These are phyloP conservation scores for Pantherophis guttatus DNA, from an alignment of 2,113 vertebrate species.

Conservation along the genomic window DNA sequence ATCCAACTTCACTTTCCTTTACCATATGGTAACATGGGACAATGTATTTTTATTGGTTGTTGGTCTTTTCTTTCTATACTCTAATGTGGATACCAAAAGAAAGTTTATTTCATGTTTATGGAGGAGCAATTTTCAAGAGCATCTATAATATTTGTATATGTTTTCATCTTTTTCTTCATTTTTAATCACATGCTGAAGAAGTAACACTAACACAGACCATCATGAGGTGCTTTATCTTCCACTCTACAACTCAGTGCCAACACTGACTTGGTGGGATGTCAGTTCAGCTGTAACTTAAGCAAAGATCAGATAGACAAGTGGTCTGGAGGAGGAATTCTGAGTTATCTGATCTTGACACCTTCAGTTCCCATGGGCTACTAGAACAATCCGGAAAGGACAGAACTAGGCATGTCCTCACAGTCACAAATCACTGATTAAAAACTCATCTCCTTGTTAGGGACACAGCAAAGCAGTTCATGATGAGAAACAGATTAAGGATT, in stretches of 20 bases:
- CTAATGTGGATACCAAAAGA: neutral
- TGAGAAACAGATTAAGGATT: conserved; percentile 33
- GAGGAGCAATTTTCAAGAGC: conserved; percentile 38
- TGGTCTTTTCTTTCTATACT: neutral
- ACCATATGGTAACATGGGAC: neutral
- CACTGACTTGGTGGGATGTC: conserved; percentile 32
- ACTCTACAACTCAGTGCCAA: conserved; percentile 17
- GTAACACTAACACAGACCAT: neutral
- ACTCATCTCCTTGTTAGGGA: conserved; percentile 16
- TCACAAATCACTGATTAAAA: conserved; percentile 46
- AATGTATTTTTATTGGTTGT: neutral
- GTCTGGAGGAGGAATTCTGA: conserved; percentile 45
- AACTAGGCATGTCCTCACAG: conserved; percentile 45
- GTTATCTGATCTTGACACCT: conserved; percentile 64
- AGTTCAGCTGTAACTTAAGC: conserved; percentile 38
- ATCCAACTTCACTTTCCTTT: neutral
- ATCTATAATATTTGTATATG: conserved; percentile 15
- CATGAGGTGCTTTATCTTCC: conserved; percentile 33
- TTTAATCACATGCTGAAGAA: conserved; percentile 20
- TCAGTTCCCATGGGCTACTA: conserved; percentile 48
- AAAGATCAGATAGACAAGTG: conserved; percentile 35
- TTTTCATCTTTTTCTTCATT: conserved; percentile 7
- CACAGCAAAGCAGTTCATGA: conserved; percentile 49
- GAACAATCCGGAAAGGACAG: conserved; percentile 54
- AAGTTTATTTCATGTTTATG: conserved; percentile 4